phyloP scores from a whole-genome alignment of 2,113 vertebrate species.

The Aythya baeri region DNA sequence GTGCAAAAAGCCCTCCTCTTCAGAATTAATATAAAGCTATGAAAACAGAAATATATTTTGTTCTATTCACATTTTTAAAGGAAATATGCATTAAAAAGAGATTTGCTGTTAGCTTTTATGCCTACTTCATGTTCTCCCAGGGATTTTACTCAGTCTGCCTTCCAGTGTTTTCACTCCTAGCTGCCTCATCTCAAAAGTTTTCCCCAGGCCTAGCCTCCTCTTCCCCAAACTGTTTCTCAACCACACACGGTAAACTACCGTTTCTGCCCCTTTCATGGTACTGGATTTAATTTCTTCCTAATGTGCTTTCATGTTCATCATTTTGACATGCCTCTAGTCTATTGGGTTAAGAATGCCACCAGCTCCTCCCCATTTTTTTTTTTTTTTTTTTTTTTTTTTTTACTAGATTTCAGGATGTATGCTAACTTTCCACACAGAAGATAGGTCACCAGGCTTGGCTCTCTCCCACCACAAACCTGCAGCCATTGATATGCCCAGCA shows the following conservation, averaged over 20 bases:
- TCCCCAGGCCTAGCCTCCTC: not conserved
- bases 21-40: not conserved
- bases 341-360: not conserved
- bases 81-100: not conserved
- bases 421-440: not conserved
- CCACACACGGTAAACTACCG: not conserved
- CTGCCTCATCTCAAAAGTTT: not conserved
- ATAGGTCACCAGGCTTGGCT: not conserved
- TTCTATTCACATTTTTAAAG: not conserved
- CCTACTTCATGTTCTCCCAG: not conserved
- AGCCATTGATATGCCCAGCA: not conserved
- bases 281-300: not conserved
- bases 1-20: not conserved
- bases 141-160: not conserved
- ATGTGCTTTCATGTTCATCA: not conserved
- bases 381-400: too few relatives aligned
- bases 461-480: not conserved
- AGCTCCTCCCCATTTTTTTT: not conserved
- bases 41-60: not conserved
- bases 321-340: not conserved
- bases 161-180: not conserved
- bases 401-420: rapidly evolving
- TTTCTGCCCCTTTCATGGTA: not conserved
- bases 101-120: not conserved
- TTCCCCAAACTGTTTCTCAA: not conserved